These are phyloP conservation scores for Octopus sinensis DNA, from an alignment of 1,140 invertebrate genomes.

Conservation along the genomic window DNA sequence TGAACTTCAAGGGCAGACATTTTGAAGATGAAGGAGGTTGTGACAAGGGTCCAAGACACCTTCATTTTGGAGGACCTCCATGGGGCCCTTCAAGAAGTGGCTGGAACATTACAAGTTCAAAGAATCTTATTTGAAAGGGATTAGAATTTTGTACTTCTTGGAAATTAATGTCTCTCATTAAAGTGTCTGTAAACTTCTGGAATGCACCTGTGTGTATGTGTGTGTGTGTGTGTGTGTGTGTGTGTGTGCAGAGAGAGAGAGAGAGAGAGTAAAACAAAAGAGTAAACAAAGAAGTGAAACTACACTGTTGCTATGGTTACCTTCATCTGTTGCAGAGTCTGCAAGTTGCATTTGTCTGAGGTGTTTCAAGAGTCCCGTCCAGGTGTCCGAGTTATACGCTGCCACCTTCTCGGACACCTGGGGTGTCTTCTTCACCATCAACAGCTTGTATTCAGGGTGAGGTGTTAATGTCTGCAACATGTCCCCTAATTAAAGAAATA, in stretches of 20 bases:
- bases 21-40: no score
- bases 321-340: conserved; percentile 55
- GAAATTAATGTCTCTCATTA: no score
- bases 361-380: conserved; percentile 54
- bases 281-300: neutral
- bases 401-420: conserved; percentile 51
- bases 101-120: no score
- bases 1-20: no score
- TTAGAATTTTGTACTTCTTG: no score
- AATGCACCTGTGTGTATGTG: no score
- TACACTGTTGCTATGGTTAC: conserved; percentile 27
- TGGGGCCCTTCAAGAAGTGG: no score
- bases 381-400: conserved; percentile 53
- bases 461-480: conserved; percentile 49
- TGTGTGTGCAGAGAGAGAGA: rapidly evolving
- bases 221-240: no score
- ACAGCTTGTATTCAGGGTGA: conserved; percentile 53
- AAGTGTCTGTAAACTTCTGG: no score
- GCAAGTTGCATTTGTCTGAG: conserved; percentile 56
- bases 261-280: neutral
- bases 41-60: no score
- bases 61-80: no score
- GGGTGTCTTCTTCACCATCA: conserved; percentile 52
- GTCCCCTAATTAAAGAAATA: conserved; percentile 37
- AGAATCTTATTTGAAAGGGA: no score